Evolutionary conservation across 2,888 invertebrate species (phyloP).

Genomic region (Agrotis segetum): DNA sequence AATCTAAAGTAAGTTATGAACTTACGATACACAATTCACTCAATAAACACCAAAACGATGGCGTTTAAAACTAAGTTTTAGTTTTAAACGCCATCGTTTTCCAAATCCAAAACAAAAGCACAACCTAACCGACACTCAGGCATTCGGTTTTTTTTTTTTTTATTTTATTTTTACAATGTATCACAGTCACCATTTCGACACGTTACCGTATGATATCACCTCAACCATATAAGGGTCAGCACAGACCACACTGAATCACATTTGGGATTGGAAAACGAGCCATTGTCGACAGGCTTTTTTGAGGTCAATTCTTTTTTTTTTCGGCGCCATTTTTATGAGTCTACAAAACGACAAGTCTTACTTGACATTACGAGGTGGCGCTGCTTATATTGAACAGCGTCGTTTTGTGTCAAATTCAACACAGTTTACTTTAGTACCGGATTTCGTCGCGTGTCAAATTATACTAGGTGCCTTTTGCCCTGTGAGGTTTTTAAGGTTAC

Average conservation of each 20-base stretch:
- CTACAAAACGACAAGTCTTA: conserved; percentile 10
- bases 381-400: not conserved
- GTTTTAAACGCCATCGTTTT: no score
- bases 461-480: not conserved
- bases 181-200: conserved; percentile 44
- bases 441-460: not conserved
- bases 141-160: conserved; percentile 12
- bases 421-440: not conserved
- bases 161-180: conserved; percentile 18
- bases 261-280: conserved; percentile 67
- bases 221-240: conserved; percentile 56
- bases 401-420: conserved; percentile 4
- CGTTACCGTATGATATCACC: conserved; percentile 63
- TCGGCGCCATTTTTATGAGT: conserved; percentile 45
- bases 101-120: no score
- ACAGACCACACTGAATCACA: conserved; percentile 61
- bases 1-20: not conserved
- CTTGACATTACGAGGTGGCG: conserved; percentile 15
- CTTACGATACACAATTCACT: not conserved
- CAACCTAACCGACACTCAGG: conserved; percentile 5
- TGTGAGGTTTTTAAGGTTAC: conserved; percentile 1
- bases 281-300: conserved; percentile 67
- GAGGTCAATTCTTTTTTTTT: conserved; percentile 66
- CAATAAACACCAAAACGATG: not conserved
- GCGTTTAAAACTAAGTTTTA: not conserved